Base-by-base conservation (phyloP, 2,888 invertebrate genomes). In the Cantharis rustica region DNA sequence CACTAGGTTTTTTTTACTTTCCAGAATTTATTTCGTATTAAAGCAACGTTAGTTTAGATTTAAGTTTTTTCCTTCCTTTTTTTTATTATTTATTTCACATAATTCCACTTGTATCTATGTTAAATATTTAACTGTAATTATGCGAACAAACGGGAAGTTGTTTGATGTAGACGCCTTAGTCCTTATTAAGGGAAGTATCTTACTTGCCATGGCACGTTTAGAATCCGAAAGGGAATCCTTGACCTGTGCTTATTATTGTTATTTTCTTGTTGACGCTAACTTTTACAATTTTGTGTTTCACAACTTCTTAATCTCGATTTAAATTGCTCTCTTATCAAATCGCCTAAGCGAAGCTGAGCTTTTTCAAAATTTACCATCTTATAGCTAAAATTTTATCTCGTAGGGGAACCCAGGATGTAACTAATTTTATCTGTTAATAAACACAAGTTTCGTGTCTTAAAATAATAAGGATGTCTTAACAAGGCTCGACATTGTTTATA, bases 91-190 rank as follows among this genome's bases (percentile, higher is more conserved):
- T 47, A 47, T 47, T 47, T n/a, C n/a, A n/a, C 7, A 13, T 47
- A n/a, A 47, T n/a, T n/a, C 47, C n/a, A 7, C 47, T 27, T 16
- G 31, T 31, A 69, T 11, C 26, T 11, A 27, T 16, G 26, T 27
- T 64, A 71, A 71, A 71, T 71, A 71, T 71, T 71, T 71, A 71
- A 71, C 64, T 13, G 27, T 71, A 71, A 71, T 71, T 71, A 64
- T 31, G 17, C 69, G 20, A 27, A 17, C 71, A 64, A 64, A 66
- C 71, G 64, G 27, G 31, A 71, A 26, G 10, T 71, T 71, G 71
- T 71, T 71, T 71, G 64, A 71, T 71, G 64, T 71, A n/a, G 27
- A 16, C 23, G 71, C 27, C 27, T 64, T 17, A 71, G 31, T 64
- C 64, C 71, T 64, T 31, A 71, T 31, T 71, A 63, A 31, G 71